A percentile compares a stretch with the other conserved stretches of the same genome.
These are phyloP conservation scores for Macrophya alboannulata DNA, from an alignment of 2,888 invertebrate genomes.

Conservation along the genomic window DNA sequence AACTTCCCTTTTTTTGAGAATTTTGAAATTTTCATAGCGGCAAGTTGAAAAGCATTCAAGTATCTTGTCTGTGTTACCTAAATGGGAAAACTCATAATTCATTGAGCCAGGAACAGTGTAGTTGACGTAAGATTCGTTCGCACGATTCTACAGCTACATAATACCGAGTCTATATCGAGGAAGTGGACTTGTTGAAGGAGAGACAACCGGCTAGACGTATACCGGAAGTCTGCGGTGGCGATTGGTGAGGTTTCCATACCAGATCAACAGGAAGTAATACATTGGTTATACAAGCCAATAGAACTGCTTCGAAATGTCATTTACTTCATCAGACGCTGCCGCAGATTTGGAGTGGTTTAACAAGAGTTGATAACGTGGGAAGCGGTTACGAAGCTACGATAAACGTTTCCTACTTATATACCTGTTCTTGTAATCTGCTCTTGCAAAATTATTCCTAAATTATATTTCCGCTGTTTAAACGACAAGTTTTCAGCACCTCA, in stretches of 20 bases:
- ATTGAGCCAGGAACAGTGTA: neutral
- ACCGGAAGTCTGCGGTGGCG: slow-evolving; percentile 44
- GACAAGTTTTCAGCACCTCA: too few relatives aligned
- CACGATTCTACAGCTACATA: slow-evolving; percentile 7
- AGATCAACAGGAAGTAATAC: slow-evolving; percentile 24
- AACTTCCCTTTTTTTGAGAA: too few relatives aligned
- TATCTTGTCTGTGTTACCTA: neutral
- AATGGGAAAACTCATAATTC: slow-evolving; percentile 2
- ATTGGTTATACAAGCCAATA: slow-evolving; percentile 32
- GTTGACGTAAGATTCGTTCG: slow-evolving; percentile 21
- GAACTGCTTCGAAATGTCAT: slow-evolving; percentile 19
- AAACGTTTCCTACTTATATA: neutral
- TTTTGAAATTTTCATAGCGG: too few relatives aligned
- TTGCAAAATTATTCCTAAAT: neutral
- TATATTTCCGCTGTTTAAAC: neutral
- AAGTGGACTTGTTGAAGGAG: slow-evolving; percentile 23
- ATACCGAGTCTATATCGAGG: slow-evolving; percentile 12
- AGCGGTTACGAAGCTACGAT: neutral
- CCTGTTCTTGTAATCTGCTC: neutral
- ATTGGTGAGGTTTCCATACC: slow-evolving; percentile 22
- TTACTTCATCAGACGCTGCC: neutral
- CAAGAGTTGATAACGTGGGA: neutral
- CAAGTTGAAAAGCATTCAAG: too few relatives aligned
- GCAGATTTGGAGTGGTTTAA: neutral
- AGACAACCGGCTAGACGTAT: slow-evolving; percentile 18